phyloP scores from a whole-genome alignment of 2,113 vertebrate species.

The Cryptomyrus ogoouensis region DNA sequence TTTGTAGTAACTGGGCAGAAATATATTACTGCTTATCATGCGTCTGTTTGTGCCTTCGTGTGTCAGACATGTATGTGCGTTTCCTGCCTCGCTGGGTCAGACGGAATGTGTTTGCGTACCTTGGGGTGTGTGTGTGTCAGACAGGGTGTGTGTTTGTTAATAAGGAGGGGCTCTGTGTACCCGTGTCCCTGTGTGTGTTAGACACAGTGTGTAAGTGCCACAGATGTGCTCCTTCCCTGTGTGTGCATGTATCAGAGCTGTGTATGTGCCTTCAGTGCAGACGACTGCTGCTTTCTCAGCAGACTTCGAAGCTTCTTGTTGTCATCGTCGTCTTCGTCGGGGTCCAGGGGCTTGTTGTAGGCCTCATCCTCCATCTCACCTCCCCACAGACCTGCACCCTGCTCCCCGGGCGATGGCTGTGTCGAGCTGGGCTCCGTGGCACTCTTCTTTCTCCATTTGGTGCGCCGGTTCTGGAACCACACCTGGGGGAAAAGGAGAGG shows the following conservation, averaged over 20 bases:
- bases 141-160: constrained; percentile 2
- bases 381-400: background rate
- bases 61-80: background rate
- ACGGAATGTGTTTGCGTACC: background rate
- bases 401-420: constrained; percentile 47
- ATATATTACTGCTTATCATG: background rate
- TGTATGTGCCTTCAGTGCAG: constrained; percentile 23
- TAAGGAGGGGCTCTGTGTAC: background rate
- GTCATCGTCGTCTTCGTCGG: constrained; percentile 69
- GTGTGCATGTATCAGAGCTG: background rate
- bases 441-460: constrained; percentile 75
- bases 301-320: constrained; percentile 63
- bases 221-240: background rate
- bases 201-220: background rate
- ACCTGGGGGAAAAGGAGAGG: constrained; percentile 49
- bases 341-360: constrained; percentile 73
- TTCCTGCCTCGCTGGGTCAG: background rate
- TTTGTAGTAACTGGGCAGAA: background rate
- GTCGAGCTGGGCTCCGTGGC: constrained; percentile 61
- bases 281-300: constrained; percentile 60
- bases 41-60: background rate
- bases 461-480: constrained; percentile 79
- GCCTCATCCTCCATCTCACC: constrained; percentile 65
- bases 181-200: background rate
- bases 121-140: background rate